Base-by-base conservation (phyloP, 2,797 vertebrate species). In the Pseudochromis fuscus region DNA sequence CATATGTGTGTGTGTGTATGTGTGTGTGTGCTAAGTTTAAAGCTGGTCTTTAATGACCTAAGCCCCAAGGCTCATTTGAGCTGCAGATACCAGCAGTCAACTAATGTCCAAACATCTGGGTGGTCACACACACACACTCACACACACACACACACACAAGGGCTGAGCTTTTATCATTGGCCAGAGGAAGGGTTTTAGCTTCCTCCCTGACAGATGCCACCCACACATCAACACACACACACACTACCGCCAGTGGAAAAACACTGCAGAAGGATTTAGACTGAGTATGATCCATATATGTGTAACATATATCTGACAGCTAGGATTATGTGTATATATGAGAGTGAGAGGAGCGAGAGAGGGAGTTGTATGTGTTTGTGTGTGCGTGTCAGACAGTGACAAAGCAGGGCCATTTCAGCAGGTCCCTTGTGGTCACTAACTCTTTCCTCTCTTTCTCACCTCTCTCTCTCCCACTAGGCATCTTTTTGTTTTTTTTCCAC, bases 301-400 rank as follows among this genome's bases (percentile, higher is more conserved):
- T 88, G 79, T 72, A 83, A 77, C 79, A 46, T 79, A 79, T 69
- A 89, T 86, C 67, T 90, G 84, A 89, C 91, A 92, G 84, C 75
- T 55, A 0, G 84, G 90, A 91, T 91, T 88, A 89, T 85, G 83
- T 78, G 73, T 86, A 78, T 88, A 82, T 81, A 88, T 67, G 75
- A 80, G 69, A 40, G 19, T 40, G 63, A 74, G 51, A 40, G 48
- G 35, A 57, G 52, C 8, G 8, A 30, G 31, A 53, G 63, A 15
- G 52, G 10, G 50, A 38, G 27, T 23, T 33, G 45, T 10, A 2
- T 66, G 52, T 68, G 46, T 76, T 61, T 56, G 53, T 73, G 52
- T 49, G 44, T 57, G 60, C 0, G 8, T 5, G 16, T 0, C 6
- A 66, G 88, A 87, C 84, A 88, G 80, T 86, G 86, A 91, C 74